phyloP scores from a whole-genome alignment of 1,140 invertebrate genomes.

The Manduca sexta region DNA sequence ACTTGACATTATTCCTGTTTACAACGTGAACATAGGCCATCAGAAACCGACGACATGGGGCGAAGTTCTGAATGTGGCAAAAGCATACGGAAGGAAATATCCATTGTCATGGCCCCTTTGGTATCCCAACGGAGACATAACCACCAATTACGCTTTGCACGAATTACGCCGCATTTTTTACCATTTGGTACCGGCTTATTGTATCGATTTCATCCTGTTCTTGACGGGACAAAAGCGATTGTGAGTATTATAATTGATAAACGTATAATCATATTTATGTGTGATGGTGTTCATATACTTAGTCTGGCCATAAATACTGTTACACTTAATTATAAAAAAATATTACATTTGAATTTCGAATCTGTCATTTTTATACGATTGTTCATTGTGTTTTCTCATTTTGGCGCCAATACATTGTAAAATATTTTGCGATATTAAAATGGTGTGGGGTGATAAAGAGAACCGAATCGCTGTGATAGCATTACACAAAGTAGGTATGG shows the following conservation, averaged over 20 bases:
- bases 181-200: constrained; percentile 77
- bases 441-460: no score
- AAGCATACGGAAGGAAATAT: constrained; percentile 46
- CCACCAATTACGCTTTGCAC: constrained; percentile 72
- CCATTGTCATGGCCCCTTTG: constrained; percentile 76
- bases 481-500: no score
- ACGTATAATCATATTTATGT: background rate
- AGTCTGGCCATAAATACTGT: no score
- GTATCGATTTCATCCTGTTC: constrained; percentile 75
- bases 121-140: constrained; percentile 78
- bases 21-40: constrained; percentile 82
- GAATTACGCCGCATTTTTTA: constrained; percentile 74
- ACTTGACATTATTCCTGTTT: constrained; percentile 77
- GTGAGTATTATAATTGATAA: constrained; percentile 63
- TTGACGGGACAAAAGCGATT: constrained; percentile 77
- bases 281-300: no score
- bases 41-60: constrained; percentile 83
- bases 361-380: no score
- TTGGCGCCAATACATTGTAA: no score
- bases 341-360: no score
- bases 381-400: no score
- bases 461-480: no score
- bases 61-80: constrained; percentile 81
- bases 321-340: no score
- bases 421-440: no score